Evolutionary conservation across 1,140 invertebrate genomes (phyloP).

Genomic region (Drosophila kanapiae): DNA sequence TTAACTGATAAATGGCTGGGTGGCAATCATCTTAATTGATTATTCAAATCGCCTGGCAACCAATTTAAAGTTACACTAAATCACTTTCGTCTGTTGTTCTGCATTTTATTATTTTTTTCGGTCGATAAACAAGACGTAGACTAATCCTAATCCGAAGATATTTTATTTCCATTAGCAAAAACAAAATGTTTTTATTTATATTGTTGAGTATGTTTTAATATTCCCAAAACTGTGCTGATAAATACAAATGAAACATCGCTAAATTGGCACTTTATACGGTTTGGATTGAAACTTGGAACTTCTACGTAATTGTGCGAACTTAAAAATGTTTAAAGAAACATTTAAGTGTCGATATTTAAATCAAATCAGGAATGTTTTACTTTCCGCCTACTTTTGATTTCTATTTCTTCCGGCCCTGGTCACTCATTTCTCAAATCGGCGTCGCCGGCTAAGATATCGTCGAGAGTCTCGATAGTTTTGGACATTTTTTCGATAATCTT

Average conservation of each 20-base stretch:
- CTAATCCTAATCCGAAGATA: too few relatives aligned
- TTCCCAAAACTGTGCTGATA: too few relatives aligned
- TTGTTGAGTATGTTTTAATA: too few relatives aligned
- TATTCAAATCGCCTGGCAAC: conserved; percentile 12
- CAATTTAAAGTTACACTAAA: not conserved
- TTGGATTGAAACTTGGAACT: not conserved
- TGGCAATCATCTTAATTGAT: conserved; percentile 37
- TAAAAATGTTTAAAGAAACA: not conserved
- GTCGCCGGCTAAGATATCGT: not conserved
- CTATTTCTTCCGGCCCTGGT: not conserved
- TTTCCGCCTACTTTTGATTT: not conserved
- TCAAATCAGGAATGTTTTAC: not conserved
- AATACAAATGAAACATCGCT: too few relatives aligned
- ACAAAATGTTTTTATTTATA: too few relatives aligned
- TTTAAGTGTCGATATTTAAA: not conserved
- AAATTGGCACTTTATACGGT: not conserved
- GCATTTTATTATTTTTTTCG: not conserved
- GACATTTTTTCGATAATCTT: not conserved
- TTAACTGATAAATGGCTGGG: conserved; percentile 34
- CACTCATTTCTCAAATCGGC: not conserved
- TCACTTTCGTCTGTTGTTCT: too few relatives aligned
- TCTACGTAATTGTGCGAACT: not conserved
- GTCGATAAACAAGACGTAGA: too few relatives aligned
- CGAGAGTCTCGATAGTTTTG: not conserved
- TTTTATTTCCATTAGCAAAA: too few relatives aligned